Base-by-base conservation (phyloP, 2,113 vertebrate species). In the Festucalex cinctus region DNA sequence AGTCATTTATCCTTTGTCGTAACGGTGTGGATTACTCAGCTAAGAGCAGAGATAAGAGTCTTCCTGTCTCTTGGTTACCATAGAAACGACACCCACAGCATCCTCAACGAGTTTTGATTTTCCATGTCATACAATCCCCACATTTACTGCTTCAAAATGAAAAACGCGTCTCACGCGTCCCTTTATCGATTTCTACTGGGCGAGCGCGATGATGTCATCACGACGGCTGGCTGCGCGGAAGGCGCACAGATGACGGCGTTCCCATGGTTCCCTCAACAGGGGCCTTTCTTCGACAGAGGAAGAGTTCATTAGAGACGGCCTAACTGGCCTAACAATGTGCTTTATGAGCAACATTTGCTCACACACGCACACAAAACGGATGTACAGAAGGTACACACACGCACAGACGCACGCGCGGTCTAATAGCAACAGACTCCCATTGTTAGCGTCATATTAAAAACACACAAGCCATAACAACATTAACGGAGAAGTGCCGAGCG, bases 381-480 rank as follows among this genome's bases (percentile, higher is more conserved):
- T 66, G 54, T 66, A 44, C 26, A 62, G n/a, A 39, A 26, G 28
- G 16, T 71, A 75, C 71, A 69, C 71, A 72, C 70, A 73, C 60
- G 54, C 72, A 69, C 76, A 49, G 77, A 77, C 69, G 74, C 28
- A 41, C 71, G 51, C 79, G 68, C 66, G 41, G 70, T 28, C 81
- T 84, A 76, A 86, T 84, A 85, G 83, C 82, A 87, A 86, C 91
- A 90, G 87, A 79, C 86, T 72, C 77, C 85, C 84, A 88, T 90
- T 88, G 86, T 91, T 87, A 76, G 75, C 78, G 19, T 81, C 84
- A 83, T 88, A 85, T 88, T 86, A 88, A 88, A 88, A 88, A 86
- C 81, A 85, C 84, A 85, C 86, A 86, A n/a, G 77, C 79, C 79
- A 85, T 89, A 90, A 87, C 70, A 69, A 74, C 83, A 83, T 90